Conservation (phyloP, 2,113 vertebrate genomes). For the Trogon surrucura region DNA sequence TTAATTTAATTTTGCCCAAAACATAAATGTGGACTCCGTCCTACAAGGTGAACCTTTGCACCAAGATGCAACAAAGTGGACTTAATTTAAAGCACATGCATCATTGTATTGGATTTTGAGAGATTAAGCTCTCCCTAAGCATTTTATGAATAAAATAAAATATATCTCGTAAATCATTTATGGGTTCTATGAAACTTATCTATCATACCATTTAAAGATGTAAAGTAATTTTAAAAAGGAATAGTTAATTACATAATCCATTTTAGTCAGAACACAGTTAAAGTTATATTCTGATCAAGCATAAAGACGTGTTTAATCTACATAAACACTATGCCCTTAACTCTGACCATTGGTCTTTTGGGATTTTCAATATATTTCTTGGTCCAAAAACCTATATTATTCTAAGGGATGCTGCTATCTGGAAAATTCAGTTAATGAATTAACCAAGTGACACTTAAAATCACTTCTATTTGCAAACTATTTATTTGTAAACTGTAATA, state of each 20-base stretch:
- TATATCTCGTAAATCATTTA: slow-evolving; percentile 61
- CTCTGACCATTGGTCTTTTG: slow-evolving; percentile 46
- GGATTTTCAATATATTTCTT: slow-evolving; percentile 39
- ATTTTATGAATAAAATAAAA: slow-evolving; percentile 72
- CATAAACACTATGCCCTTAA: slow-evolving; percentile 62
- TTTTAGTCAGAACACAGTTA: background rate
- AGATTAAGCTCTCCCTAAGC: slow-evolving; percentile 52
- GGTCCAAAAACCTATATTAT: slow-evolving; percentile 22
- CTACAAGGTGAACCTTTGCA: background rate
- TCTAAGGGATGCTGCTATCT: background rate
- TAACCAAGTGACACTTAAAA: slow-evolving; percentile 56
- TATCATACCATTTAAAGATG: slow-evolving; percentile 61
- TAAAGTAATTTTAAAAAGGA: slow-evolving; percentile 65
- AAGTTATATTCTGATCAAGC: slow-evolving; percentile 40
- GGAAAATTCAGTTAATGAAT: slow-evolving; percentile 29
- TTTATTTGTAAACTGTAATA: slow-evolving; percentile 45
- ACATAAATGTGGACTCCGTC: background rate
- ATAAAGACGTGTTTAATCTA: slow-evolving; percentile 37
- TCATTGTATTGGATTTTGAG: slow-evolving; percentile 52
- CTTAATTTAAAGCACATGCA: slow-evolving; percentile 55
- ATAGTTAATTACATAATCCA: slow-evolving; percentile 58
- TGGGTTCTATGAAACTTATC: slow-evolving; percentile 46
- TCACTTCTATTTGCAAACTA: slow-evolving; percentile 37
- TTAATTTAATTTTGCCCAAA: background rate
- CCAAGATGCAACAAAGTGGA: background rate